Evolutionary conservation across 2,888 invertebrate species (phyloP), one percentile per base, ranked within the genome.

Genomic region (Tachina lurida): DNA sequence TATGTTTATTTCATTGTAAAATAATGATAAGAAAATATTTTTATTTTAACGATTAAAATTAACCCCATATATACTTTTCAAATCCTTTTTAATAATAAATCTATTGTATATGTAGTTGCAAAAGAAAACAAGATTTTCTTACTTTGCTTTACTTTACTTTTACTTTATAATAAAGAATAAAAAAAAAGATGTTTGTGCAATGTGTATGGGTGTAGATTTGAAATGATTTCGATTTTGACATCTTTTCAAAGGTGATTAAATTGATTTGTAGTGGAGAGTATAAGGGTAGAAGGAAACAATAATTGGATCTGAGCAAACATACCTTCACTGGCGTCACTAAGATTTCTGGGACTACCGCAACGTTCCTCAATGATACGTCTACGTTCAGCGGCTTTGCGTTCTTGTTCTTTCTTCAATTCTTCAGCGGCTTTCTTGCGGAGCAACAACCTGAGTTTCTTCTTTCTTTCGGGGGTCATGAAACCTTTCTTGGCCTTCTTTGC

Each of bases 381-480:
- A 93, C 98, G 96, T 94, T 99, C 99, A 89, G 98, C 98, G 84
- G 98, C 98, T 95, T 99, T 99, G 93, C 98, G 96, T 94, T 99
- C 98, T 94, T 99, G 99, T 94, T 99, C 99, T 94, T 98, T 98
- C 95, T 99, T 99, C 95, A 99, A 94, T 94, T 99, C 99, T 94
- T 99, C 99, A 90, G 99, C 99, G 93, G 99, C 99, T 95, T 99
- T 99, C 95, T 99, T 98, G 96, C 99, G 98, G 94, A 99, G 95
- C 95, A 99, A 95, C 95, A 98, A 96, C 96, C 99, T 97, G 93
- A 99, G 97, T 94, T 99, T 98, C 97, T 99, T 99, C 97, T 99
- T 99, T 94, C 99, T 98, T 94, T 99, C 99, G 88, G 99, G 98
- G 92, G 99, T 98, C 98, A 98, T 98, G 96, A 99, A 99, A 95